Conservation (phyloP, 2,113 vertebrate genomes). For the Scomber colias region DNA sequence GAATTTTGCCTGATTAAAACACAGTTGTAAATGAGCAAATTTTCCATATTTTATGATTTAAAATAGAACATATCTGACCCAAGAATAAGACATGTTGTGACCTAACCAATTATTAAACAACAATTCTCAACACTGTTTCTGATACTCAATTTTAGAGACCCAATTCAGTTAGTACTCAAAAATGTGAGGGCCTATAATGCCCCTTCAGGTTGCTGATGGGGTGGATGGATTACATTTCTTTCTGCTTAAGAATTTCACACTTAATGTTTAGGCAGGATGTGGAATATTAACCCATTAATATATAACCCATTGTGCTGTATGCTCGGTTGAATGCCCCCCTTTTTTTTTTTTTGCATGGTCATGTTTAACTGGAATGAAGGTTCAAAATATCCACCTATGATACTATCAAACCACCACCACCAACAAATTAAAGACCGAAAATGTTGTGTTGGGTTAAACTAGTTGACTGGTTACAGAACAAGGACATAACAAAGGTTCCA, state of each 20-base stretch:
- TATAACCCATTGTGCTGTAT: neutral
- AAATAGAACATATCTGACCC: neutral
- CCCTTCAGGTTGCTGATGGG: too few relatives aligned
- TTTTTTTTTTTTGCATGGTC: neutral
- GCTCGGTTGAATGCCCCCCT: neutral
- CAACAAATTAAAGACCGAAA: slow-evolving; percentile 1
- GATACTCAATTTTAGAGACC: neutral
- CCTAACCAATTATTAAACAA: neutral
- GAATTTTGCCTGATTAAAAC: neutral
- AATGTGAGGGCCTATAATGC: neutral
- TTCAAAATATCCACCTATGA: neutral
- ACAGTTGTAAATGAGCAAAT: neutral
- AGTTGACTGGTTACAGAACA: neutral
- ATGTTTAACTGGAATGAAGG: neutral
- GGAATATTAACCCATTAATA: too few relatives aligned
- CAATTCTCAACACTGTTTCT: neutral
- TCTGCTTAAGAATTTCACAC: too few relatives aligned
- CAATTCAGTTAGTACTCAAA: neutral
- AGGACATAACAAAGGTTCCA: neutral
- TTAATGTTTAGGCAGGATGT: too few relatives aligned
- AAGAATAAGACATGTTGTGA: too few relatives aligned
- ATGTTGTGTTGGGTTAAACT: neutral
- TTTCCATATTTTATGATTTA: neutral
- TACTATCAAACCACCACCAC: too few relatives aligned
- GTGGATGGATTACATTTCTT: too few relatives aligned